Conservation (phyloP, 2,797 vertebrate genomes). For the Macropodus opercularis region DNA sequence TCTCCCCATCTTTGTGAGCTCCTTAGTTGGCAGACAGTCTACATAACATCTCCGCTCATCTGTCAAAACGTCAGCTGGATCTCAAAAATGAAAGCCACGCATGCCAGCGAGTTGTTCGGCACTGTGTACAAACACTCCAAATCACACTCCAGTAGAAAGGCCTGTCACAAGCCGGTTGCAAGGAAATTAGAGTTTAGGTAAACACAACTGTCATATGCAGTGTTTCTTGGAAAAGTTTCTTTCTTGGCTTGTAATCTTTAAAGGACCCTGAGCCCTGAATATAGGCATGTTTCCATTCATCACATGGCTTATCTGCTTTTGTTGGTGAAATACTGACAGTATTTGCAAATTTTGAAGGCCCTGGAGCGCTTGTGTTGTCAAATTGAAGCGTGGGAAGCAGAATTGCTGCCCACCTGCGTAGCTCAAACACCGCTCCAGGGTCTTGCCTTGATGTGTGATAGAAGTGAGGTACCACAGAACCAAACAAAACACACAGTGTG, state of each 20-base stretch:
- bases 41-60: conserved; percentile 57
- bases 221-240: conserved; percentile 42
- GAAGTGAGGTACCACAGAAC: conserved; percentile 51
- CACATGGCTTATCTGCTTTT: conserved; percentile 53
- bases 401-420: conserved; percentile 60
- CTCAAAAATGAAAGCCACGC: conserved; percentile 68
- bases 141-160: conserved; percentile 62
- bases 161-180: conserved; percentile 65
- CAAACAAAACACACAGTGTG: conserved; percentile 44
- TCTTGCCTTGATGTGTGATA: conserved; percentile 64
- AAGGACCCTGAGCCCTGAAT: conserved; percentile 58
- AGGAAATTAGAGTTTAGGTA: conserved; percentile 69
- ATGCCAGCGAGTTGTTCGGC: conserved; percentile 68
- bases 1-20: conserved; percentile 65
- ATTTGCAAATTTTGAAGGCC: conserved; percentile 60
- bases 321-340: conserved; percentile 62
- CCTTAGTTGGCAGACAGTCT: conserved; percentile 59
- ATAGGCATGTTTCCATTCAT: conserved; percentile 57
- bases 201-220: conserved; percentile 69
- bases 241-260: conserved; percentile 48
- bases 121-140: conserved; percentile 74
- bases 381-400: conserved; percentile 58
- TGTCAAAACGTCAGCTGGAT: conserved; percentile 76
- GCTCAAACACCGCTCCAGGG: conserved; percentile 53
- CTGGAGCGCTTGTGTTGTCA: conserved; percentile 66